Base-by-base conservation (phyloP, 2,113 vertebrate genomes). In the Sterna hirundo region DNA sequence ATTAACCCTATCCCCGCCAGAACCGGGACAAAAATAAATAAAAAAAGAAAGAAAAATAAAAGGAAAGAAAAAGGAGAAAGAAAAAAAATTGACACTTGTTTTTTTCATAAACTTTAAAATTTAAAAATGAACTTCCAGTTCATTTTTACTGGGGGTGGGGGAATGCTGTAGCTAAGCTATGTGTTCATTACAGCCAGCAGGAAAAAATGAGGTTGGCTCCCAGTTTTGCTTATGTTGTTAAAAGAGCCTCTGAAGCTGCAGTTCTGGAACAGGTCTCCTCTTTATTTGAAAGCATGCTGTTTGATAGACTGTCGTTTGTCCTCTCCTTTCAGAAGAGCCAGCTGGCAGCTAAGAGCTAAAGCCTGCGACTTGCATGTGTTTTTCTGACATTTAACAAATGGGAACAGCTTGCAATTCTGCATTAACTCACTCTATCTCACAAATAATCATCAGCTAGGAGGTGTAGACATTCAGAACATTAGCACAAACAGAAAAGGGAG, bases 321-420 rank as follows among this genome's bases (percentile, higher is more conserved):
- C 98, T 97, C 98, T 97, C 98, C 98, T 97, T 98, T 98, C 98
- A 98, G 98, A 98, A 98, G 98, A 98, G 98, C 98, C 98, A 98
- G 98, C 98, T 98, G 98, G 98, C 98, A 98, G 98, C 98, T 98
- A 98, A 98, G 98, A 98, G 98, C 98, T 98, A 98, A 98, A 98
- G 98, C 98, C 98, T 98, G 98, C 98, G 98, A 98, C 98, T 98
- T 98, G 98, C 98, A 98, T 98, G 98, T 98, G 98, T 98, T 98
- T 98, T 98, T 98, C 98, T 98, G 98, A 98, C 98, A 98, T 62
- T 98, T 98, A 98, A 98, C 98, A 98, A 98, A 98, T 98, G 98
- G 98, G 98, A 98, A 98, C 98, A 98, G 98, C 98, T 98, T 98
- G 98, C 98, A 97, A 98, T 98, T 98, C 98, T 98, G 98, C 98